phyloP scores from a whole-genome alignment of 1,140 invertebrate genomes.

The Neodiprion virginianus region DNA sequence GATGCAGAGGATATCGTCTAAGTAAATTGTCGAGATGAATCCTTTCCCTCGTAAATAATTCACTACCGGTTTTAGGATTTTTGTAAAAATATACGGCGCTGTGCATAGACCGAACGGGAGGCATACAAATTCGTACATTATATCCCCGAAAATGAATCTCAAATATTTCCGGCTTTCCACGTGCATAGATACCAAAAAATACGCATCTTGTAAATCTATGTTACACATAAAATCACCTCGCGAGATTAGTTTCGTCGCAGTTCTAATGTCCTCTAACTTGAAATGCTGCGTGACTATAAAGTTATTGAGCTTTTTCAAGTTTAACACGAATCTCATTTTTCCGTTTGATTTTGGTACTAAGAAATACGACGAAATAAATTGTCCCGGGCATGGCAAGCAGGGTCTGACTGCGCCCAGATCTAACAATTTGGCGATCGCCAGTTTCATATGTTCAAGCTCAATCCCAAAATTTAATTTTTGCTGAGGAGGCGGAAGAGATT shows the following conservation, averaged over 20 bases:
- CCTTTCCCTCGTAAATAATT: constrained; percentile 19
- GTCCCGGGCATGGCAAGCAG: not conserved
- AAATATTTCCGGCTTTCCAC: constrained; percentile 1
- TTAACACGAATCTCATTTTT: constrained; percentile 9
- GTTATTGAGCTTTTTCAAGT: not conserved
- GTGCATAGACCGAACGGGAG: constrained; percentile 34
- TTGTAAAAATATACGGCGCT: constrained; percentile 36
- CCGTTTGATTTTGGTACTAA: constrained; percentile 18
- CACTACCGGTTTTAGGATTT: constrained; percentile 37
- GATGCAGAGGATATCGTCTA: constrained; percentile 22
- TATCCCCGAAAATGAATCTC: constrained; percentile 25
- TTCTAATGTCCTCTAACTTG: constrained; percentile 22
- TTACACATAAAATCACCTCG: constrained; percentile 10
- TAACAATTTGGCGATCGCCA: no score
- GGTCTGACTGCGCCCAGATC: no score
- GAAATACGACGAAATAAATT: constrained; percentile 19
- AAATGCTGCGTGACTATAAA: constrained; percentile 7
- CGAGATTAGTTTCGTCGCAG: constrained; percentile 13
- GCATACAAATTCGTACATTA: constrained; percentile 33
- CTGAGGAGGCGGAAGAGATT: not conserved
- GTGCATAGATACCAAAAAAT: constrained; percentile 20
- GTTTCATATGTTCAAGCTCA: no score
- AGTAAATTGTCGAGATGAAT: constrained; percentile 17
- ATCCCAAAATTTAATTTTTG: no score
- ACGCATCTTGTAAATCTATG: constrained; percentile 24